Percentiles rank a stretch among this genome's conserved stretches.
Conservation (phyloP, 2,797 vertebrate species). For the Enteromius radiatus region DNA sequence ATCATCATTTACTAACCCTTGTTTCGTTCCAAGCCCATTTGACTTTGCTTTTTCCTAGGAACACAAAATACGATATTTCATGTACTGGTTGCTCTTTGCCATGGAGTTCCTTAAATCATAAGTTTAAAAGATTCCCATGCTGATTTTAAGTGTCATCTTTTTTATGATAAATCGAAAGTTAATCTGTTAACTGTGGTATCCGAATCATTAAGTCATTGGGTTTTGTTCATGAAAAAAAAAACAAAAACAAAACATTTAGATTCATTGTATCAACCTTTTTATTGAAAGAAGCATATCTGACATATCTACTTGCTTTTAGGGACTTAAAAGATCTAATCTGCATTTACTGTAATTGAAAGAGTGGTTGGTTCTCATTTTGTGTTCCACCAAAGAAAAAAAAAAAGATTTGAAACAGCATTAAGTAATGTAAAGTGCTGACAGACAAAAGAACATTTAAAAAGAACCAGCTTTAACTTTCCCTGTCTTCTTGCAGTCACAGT, state of each 20-base stretch:
- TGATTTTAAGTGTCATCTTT: neutral
- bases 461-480: neutral
- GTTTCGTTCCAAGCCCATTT: neutral
- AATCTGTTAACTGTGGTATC: slow-evolving; percentile 1
- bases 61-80: neutral
- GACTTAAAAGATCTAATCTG: neutral
- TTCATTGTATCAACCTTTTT: no score
- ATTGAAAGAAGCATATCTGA: neutral
- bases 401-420: neutral
- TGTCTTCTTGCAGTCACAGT: slow-evolving; percentile 5
- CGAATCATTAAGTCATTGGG: neutral
- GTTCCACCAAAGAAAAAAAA: neutral
- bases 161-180: neutral
- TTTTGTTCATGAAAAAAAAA: neutral
- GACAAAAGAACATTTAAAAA: neutral
- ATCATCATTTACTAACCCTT: neutral
- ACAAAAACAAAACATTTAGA: neutral
- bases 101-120: neutral
- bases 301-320: neutral
- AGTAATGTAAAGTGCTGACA: neutral
- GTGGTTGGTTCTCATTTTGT: neutral
- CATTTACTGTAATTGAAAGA: neutral
- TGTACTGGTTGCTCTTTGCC: neutral
- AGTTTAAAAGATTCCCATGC: neutral
- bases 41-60: neutral